Base-by-base conservation (phyloP, 2,113 vertebrate genomes). In the Dasyurus viverrinus region DNA sequence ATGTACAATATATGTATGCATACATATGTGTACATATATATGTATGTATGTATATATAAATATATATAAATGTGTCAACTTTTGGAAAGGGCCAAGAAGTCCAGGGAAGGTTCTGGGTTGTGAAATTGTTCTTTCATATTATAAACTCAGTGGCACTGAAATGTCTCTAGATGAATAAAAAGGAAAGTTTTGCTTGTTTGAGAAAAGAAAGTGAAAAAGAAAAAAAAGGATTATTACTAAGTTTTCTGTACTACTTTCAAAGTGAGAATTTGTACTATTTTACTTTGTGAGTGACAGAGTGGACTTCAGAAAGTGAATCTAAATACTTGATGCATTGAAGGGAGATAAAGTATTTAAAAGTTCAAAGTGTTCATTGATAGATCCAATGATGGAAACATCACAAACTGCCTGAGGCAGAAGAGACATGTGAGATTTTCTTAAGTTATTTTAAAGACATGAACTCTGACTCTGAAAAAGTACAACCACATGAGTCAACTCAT, bases 371-470 rank as follows among this genome's bases (percentile, higher is more conserved):
- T 8, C 12, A 54, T 47, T 12, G 84, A 27, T 11, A 93, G 23
- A 91, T 93, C 42, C n/a, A 96, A 90, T 94, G 36, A 95, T 27
- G 27, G 93, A 96, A 96, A 95, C 4, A 68, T 94, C 19, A 96
- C 5, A 91, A 94, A 26, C 26, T 96, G 27, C 89, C 94, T 27
- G 50, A 95, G 89, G 57, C 11, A 91, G 92, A 93, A 95, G 24
- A 57, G 2, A 12, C 23, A 84, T 42, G 11, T 26, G 0, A 27
- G 48, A n/a, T 91, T 94, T 95, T 95, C 25, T 24, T 91, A 24
- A 48, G 6, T 8, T 89, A 42, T 89, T 89, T 94, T 95, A 7
- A 92, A 91, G 54, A n/a, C 54, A 25, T 94, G 4, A 95, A 95
- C 6, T 6, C 36, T 93, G 22, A 68, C 47, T 89, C 93, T 89